Evolutionary conservation across 2,888 invertebrate genomes (phyloP).

Genomic region (Agrochola macilenta): DNA sequence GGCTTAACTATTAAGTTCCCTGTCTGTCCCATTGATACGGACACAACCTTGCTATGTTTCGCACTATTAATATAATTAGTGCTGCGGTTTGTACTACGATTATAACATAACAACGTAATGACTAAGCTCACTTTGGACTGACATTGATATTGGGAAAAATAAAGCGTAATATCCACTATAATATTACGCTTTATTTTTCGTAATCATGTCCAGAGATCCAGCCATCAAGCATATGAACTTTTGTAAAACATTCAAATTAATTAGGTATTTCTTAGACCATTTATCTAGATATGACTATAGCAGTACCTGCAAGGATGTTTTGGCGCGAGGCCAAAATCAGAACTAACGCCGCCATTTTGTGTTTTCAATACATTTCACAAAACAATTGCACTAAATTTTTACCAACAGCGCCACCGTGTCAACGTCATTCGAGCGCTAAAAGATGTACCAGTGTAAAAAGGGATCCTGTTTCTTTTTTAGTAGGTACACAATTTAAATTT

Average conservation of each 20-base stretch:
- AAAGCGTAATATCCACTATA: background rate
- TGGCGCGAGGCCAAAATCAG: too few species aligned
- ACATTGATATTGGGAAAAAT: conserved; percentile 30
- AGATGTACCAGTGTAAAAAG: too few species aligned
- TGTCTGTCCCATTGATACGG: background rate
- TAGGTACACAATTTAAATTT: background rate
- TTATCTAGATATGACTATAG: background rate
- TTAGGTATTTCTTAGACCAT: background rate
- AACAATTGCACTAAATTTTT: too few species aligned
- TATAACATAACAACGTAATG: conserved; percentile 48
- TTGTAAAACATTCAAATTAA: background rate
- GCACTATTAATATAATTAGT: conserved; percentile 55
- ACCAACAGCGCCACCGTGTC: too few species aligned
- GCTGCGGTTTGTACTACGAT: conserved; percentile 45
- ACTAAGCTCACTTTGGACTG: conserved; percentile 33
- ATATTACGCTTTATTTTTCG: background rate
- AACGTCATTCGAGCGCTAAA: too few species aligned
- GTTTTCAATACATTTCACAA: too few species aligned
- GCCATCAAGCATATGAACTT: conserved; percentile 24
- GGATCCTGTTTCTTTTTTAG: background rate
- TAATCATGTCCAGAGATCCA: conserved; percentile 2
- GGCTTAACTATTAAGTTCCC: background rate
- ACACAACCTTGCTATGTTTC: conserved; percentile 41
- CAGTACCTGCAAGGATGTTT: too few species aligned
- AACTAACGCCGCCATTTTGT: too few species aligned